phyloP scores from a whole-genome alignment of 2,797 vertebrate species.

The Amphiprion clarkii region DNA sequence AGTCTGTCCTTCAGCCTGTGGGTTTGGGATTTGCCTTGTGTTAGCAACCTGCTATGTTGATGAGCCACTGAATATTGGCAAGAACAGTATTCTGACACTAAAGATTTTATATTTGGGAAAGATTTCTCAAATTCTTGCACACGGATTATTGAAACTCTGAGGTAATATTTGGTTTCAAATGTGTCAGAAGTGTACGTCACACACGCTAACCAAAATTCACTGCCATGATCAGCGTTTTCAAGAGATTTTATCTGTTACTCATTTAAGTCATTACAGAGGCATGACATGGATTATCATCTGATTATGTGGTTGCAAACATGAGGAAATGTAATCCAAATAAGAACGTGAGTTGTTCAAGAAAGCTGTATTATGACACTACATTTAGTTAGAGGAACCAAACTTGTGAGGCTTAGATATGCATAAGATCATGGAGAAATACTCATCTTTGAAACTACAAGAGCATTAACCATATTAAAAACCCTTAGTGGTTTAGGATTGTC shows the following conservation, averaged over 20 bases:
- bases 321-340: neutral
- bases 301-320: neutral
- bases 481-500: too few species aligned
- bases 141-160: neutral
- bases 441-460: too few species aligned
- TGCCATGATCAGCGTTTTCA: neutral
- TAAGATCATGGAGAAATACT: neutral
- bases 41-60: too few species aligned
- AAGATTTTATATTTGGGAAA: neutral
- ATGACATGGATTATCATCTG: neutral
- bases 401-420: neutral
- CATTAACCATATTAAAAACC: too few species aligned
- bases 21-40: too few species aligned
- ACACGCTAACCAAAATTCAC: too few species aligned
- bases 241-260: slow-evolving; percentile 4
- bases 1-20: too few species aligned
- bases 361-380: neutral
- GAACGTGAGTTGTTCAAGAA: neutral
- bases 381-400: neutral
- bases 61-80: neutral
- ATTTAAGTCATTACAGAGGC: neutral
- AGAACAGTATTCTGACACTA: neutral
- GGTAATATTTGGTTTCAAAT: slow-evolving; percentile 30
- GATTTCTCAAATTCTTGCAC: neutral
- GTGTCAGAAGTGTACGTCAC: slow-evolving; percentile 26